Evolutionary conservation across 2,888 invertebrate genomes (phyloP).

Genomic region (Bombylius discolor): DNA sequence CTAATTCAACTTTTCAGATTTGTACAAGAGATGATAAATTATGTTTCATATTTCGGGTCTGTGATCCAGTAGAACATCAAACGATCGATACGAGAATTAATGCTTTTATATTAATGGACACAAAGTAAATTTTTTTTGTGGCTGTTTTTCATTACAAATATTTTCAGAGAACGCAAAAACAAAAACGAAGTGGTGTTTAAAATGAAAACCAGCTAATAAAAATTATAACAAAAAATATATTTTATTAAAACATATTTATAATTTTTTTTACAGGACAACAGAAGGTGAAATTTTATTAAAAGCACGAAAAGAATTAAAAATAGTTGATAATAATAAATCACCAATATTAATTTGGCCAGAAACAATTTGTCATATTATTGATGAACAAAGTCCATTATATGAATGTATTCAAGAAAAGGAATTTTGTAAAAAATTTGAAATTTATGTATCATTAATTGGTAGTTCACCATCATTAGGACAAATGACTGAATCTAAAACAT

Average conservation of each 20-base stretch:
- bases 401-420: constrained; percentile 60
- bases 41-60: constrained; percentile 67
- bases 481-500: constrained; percentile 57
- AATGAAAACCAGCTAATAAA: no score
- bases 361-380: constrained; percentile 71
- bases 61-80: constrained; percentile 64
- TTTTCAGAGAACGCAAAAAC: no score
- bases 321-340: constrained; percentile 49
- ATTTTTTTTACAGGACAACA: constrained; percentile 29
- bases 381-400: constrained; percentile 62
- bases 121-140: constrained; percentile 26
- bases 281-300: constrained; percentile 64
- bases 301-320: constrained; percentile 54
- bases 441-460: constrained; percentile 72
- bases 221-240: constrained; percentile 26
- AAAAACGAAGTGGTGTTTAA: no score
- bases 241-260: not conserved
- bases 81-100: constrained; percentile 66
- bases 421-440: constrained; percentile 62
- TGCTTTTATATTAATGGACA: constrained; percentile 38
- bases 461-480: constrained; percentile 65
- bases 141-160: no score
- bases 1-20: constrained; percentile 39
- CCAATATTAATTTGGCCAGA: constrained; percentile 76
- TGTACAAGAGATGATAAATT: constrained; percentile 65